Conservation (phyloP, 2,113 vertebrate genomes). For the Cavia aperea region DNA sequence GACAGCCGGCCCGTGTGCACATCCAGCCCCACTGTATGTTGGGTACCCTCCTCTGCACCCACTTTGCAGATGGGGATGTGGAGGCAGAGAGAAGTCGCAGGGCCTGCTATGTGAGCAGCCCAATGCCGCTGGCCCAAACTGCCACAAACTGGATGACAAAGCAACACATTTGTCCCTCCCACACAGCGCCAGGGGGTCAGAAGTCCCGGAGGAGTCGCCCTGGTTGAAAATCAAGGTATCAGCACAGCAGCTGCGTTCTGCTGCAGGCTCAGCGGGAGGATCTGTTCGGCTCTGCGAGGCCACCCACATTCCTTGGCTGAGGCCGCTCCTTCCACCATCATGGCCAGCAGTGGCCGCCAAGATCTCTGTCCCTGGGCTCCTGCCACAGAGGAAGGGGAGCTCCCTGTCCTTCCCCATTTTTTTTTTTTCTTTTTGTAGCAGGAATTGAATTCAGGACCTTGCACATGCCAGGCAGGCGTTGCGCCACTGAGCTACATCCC, state of each 20-base stretch:
- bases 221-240: neutral
- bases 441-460: neutral
- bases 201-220: neutral
- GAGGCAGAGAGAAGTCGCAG: neutral
- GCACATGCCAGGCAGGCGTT: too few relatives aligned
- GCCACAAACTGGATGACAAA: neutral
- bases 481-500: neutral
- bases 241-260: neutral
- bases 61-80: neutral
- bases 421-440: neutral
- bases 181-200: neutral
- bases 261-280: neutral
- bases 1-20: neutral
- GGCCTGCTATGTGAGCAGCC: neutral
- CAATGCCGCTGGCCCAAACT: neutral
- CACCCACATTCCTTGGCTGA: neutral
- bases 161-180: neutral
- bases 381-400: neutral
- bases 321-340: neutral
- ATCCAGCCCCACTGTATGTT: rapidly evolving
- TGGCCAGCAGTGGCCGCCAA: neutral
- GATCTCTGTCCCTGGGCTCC: neutral
- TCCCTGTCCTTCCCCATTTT: neutral
- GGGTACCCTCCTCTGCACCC: neutral
- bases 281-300: neutral